These are phyloP conservation scores for Oncorhynchus mykiss DNA, from an alignment of 2,113 vertebrate species.

Conservation along the genomic window DNA sequence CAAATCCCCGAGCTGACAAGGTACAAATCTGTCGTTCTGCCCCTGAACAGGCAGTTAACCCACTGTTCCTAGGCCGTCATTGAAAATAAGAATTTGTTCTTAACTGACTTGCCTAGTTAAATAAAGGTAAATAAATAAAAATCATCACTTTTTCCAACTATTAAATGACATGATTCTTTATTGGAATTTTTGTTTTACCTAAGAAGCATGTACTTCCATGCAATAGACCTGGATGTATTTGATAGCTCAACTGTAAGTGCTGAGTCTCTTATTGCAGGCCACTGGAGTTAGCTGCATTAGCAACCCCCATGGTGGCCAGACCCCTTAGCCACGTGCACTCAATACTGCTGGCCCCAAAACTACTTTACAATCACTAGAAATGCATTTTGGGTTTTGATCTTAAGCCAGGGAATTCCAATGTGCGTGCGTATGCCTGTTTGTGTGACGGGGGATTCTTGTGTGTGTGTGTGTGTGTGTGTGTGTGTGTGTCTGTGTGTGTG, in stretches of 20 bases:
- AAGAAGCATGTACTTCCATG: too few relatives aligned
- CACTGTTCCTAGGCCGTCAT: too few relatives aligned
- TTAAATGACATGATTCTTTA: too few relatives aligned
- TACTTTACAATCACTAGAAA: background rate
- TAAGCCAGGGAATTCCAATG: background rate
- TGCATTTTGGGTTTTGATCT: background rate
- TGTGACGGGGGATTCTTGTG: background rate
- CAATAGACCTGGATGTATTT: too few relatives aligned
- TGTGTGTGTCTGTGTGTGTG: background rate
- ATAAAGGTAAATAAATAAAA: too few relatives aligned
- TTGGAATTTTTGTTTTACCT: too few relatives aligned
- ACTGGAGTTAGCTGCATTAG: background rate
- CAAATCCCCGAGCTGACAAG: too few relatives aligned
- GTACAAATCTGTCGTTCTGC: too few relatives aligned
- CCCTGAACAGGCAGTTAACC: too few relatives aligned
- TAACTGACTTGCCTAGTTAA: too few relatives aligned
- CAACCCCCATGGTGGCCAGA: background rate
- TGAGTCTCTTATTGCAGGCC: background rate
- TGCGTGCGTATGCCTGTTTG: constrained; percentile 4
- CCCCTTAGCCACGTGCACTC: background rate
- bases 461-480: background rate
- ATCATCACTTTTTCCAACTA: too few relatives aligned
- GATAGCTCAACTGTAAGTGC: background rate
- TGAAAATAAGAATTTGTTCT: too few relatives aligned
- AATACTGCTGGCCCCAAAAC: background rate